A percentile compares a stretch with the other conserved stretches of the same genome.
phyloP scores from a whole-genome alignment of 2,113 vertebrate genomes.

The Monarcha castaneiventris region DNA sequence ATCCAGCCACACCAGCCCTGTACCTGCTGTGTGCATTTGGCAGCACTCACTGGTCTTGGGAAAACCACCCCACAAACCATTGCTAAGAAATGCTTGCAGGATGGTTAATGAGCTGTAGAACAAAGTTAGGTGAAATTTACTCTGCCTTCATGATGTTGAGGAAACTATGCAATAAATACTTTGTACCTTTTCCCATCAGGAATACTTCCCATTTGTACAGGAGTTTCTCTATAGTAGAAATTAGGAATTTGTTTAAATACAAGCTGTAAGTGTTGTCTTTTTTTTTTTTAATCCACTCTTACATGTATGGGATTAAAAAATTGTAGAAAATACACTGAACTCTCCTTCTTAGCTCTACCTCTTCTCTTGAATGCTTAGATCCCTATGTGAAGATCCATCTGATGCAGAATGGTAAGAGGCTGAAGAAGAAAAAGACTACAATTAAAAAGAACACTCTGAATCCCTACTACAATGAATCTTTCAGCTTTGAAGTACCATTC shows the following conservation, averaged over 20 bases:
- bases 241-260: neutral
- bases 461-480: conserved; percentile 99
- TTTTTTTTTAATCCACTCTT: neutral
- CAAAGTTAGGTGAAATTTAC: neutral
- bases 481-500: conserved; percentile 99
- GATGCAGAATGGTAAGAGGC: conserved; percentile 98
- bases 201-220: neutral
- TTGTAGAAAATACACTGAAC: neutral
- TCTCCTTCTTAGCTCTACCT: neutral
- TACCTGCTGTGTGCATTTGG: neutral
- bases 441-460: conserved; percentile 99
- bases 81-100: neutral
- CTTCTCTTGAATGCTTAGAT: conserved; percentile 77
- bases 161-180: neutral
- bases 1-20: neutral
- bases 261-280: neutral
- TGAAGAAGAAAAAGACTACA: conserved; percentile 99
- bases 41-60: rapidly evolving
- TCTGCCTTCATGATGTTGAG: neutral
- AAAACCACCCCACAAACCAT: neutral
- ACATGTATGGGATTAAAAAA: neutral
- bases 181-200: neutral
- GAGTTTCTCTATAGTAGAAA: neutral
- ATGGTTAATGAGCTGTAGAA: neutral
- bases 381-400: conserved; percentile 98